Evolutionary conservation across 2,797 vertebrate species (phyloP), one percentile per base, ranked within the genome.

Genomic region (Mareca strepera): DNA sequence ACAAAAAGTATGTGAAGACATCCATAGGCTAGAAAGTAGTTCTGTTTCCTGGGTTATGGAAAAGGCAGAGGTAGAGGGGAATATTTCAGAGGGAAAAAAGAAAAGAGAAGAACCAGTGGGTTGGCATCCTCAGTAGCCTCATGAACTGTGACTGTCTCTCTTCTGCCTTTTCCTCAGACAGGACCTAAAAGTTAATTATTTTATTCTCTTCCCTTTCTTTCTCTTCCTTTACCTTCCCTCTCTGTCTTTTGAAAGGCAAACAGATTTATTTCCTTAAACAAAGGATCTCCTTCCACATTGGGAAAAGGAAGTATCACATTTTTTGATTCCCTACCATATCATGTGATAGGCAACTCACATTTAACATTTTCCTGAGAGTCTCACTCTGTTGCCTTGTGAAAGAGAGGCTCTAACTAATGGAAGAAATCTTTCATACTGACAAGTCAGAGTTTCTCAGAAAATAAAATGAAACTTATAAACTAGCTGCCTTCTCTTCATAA

Each of bases 341-440:
- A 11, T 43, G 23, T 81, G 70, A 73, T 44, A 60, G 50, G 52
- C 33, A 88, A 63, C 62, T 67, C 20, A 23, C 77, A 86, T 62
- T 91, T 86, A 92, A 62, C 25, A 12, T 94, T 94, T 94, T 88
- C 58, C 5, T 4, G 31, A 39, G 52, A 9, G 18, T 68, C 52
- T 93, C 58, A 8, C 37, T 72, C 46, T 59, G 11, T 81, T 89
- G 70, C 46, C 20, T 75, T 1, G 3, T 79, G 59, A 84, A 82
- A 82, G 53, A 92, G 64, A 77, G 21, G 18, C 25, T 79, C 33
- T 86, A 92, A 91, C 60, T 93, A 90, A 92, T 81, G 74, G 74
- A 90, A 95, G 69, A 92, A 91, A 92, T 93, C 44, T 64, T 88
- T 96, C 91, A 88, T 86, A 22, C 31, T 92, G 92, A 82, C 89